Conservation (phyloP, 2,888 invertebrate genomes). For the Xestoiulus laeticollis region DNA sequence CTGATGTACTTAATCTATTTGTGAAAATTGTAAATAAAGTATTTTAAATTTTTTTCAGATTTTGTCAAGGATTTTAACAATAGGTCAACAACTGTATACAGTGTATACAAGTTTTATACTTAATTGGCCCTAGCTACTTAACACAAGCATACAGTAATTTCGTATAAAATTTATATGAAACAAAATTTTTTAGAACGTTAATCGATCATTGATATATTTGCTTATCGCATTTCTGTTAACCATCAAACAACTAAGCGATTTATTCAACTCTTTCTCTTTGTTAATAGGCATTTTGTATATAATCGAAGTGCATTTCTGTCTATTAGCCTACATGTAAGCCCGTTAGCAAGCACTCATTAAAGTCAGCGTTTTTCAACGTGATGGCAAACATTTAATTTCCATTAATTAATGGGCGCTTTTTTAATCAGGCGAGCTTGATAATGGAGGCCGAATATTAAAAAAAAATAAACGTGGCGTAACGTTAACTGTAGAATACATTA, state of each 20-base stretch:
- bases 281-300: neutral
- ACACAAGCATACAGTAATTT: no score
- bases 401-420: constrained; percentile 1
- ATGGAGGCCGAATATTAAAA: neutral
- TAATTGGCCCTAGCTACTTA: no score
- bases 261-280: neutral
- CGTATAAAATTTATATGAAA: no score
- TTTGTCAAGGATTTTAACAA: no score
- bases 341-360: neutral
- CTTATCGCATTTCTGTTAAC: neutral
- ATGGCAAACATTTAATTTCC: neutral
- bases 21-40: no score
- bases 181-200: no score
- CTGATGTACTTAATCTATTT: no score
- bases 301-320: neutral
- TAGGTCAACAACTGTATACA: no score
- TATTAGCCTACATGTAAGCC: neutral
- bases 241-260: neutral
- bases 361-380: constrained; percentile 29
- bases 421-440: neutral
- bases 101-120: no score
- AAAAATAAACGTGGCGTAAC: neutral
- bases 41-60: no score
- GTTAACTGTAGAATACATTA: constrained; percentile 18
- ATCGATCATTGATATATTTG: neutral